Evolutionary conservation across 64 coral and sea anemone genomes (phyloP).

Genomic region (Acropora tenuis): DNA sequence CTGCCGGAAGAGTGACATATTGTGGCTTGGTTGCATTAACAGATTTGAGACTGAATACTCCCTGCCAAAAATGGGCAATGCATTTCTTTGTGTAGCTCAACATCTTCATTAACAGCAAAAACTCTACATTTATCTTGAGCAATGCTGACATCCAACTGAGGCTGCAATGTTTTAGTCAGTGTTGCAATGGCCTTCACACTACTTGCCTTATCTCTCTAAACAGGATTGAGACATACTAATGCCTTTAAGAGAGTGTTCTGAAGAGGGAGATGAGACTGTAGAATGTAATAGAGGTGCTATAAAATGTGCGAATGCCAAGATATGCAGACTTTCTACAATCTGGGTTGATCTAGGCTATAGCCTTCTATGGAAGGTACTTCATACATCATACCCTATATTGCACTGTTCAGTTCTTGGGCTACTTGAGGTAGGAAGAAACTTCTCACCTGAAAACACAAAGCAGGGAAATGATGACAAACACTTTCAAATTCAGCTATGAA

Average conservation of each 20-base stretch:
- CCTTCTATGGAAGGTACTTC: no score
- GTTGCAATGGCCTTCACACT: slow-evolving; percentile 58
- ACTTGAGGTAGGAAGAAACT: not conserved
- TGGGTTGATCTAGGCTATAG: slow-evolving; percentile 57
- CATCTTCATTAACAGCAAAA: slow-evolving; percentile 22
- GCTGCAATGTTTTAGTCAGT: slow-evolving; percentile 64
- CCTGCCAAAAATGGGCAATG: slow-evolving; percentile 36
- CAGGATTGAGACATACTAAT: slow-evolving; percentile 62
- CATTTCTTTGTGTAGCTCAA: slow-evolving; percentile 5
- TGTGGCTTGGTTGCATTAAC: not conserved
- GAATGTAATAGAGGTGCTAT: slow-evolving; percentile 44
- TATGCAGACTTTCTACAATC: not conserved
- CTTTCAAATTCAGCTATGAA: no score
- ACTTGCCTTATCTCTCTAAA: slow-evolving; percentile 67
- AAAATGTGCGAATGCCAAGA: slow-evolving; percentile 61
- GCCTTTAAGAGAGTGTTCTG: slow-evolving; percentile 73
- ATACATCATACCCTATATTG: no score
- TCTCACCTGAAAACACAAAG: no score
- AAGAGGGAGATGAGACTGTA: slow-evolving; percentile 61
- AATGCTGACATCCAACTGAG: slow-evolving; percentile 63
- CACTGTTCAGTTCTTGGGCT: no score
- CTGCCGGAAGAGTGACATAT: slow-evolving; percentile 33
- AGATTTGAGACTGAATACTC: not conserved
- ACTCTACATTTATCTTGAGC: slow-evolving; percentile 64
- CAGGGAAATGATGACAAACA: no score